These are phyloP conservation scores for Tigriopus japonicus DNA, from an alignment of 1,140 invertebrate genomes.

Conservation along the genomic window DNA sequence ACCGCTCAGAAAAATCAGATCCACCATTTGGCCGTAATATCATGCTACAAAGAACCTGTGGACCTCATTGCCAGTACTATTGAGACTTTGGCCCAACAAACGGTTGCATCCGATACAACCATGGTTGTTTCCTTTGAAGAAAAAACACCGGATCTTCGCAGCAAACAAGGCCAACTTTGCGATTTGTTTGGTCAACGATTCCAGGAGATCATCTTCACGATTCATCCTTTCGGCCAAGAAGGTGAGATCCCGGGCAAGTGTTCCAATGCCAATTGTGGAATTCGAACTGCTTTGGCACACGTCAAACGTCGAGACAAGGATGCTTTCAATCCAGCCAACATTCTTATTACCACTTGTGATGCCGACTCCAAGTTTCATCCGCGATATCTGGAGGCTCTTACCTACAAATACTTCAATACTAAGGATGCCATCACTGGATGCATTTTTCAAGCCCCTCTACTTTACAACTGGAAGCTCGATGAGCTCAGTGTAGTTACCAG, in stretches of 20 bases:
- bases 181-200: neutral
- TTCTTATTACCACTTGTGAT: constrained; percentile 8
- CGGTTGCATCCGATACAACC: neutral
- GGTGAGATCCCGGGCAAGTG: constrained; percentile 9
- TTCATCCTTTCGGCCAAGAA: constrained; percentile 3
- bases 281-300: neutral
- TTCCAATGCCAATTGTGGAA: constrained; percentile 6
- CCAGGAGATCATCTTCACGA: constrained; percentile 4
- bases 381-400: neutral
- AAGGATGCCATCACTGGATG: neutral
- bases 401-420: constrained; percentile 3
- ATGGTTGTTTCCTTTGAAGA: constrained; percentile 8
- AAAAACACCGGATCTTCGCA: neutral
- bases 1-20: neutral
- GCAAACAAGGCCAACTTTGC: neutral
- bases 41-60: constrained; percentile 7
- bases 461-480: constrained; percentile 11
- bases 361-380: constrained; percentile 13
- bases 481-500: neutral
- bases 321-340: neutral
- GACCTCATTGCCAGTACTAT: neutral
- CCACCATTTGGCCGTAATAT: neutral
- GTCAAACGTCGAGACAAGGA: neutral
- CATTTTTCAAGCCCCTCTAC: constrained; percentile 1
- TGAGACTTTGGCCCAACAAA: neutral